Percentiles rank a stretch among this genome's conserved stretches.
Evolutionary conservation across 2,797 vertebrate genomes (phyloP).

Genomic region (Lophura swinhoii): DNA sequence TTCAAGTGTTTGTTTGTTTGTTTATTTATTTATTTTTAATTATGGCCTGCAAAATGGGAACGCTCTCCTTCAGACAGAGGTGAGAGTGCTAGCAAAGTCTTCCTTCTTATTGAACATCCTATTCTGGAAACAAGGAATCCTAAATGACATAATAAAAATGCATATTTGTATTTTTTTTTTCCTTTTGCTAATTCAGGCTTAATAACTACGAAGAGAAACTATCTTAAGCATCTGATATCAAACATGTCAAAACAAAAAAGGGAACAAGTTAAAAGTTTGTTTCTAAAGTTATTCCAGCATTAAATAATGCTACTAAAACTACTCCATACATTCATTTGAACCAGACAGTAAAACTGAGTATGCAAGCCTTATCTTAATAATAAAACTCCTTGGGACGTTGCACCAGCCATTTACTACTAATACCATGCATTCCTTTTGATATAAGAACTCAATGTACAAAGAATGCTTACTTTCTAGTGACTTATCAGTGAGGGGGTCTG

Average conservation of each 20-base stretch:
- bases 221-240: background rate
- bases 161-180: background rate
- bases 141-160: background rate
- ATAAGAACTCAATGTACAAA: background rate
- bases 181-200: background rate
- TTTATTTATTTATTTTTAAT: too few relatives aligned
- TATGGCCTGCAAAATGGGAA: rapidly evolving
- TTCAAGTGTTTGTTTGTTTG: background rate
- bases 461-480: background rate
- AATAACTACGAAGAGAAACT: background rate
- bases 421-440: slow-evolving; percentile 20
- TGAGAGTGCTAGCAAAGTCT: background rate
- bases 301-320: background rate
- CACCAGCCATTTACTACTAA: slow-evolving; percentile 28
- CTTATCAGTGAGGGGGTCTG: slow-evolving; percentile 28
- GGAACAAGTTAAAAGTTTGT: background rate
- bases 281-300: background rate
- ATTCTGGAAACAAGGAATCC: background rate
- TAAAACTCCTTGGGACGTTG: background rate
- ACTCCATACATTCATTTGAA: background rate
- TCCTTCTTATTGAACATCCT: background rate
- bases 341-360: background rate
- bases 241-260: background rate
- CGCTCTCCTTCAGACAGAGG: background rate
- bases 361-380: background rate